Evolutionary conservation across 2,888 invertebrate species (phyloP).

Genomic region (Alloscopus bannaensis): DNA sequence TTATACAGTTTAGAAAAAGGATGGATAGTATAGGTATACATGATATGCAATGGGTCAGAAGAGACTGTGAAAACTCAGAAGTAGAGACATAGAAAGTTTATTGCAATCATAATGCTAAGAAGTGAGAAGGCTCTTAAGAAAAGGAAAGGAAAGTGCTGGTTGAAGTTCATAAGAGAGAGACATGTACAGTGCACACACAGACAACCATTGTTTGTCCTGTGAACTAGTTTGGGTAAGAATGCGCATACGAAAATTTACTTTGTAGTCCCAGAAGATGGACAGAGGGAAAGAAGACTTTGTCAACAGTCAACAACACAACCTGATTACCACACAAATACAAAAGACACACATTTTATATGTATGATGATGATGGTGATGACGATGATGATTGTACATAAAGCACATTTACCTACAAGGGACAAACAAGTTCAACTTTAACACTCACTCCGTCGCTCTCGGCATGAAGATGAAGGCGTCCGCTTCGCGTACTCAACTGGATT

Average conservation of each 20-base stretch:
- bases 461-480: slow-evolving; percentile 1
- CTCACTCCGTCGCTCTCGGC: neutral
- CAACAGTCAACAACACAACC: slow-evolving; percentile 13
- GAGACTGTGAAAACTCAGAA: slow-evolving; percentile 1
- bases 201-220: neutral
- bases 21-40: too few species aligned
- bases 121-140: slow-evolving; percentile 4
- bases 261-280: slow-evolving; percentile 13
- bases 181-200: neutral
- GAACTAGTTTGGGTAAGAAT: neutral
- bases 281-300: too few species aligned
- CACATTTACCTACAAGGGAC: neutral
- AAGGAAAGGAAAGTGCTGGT: slow-evolving; percentile 5
- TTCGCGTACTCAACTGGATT: too few species aligned
- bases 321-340: slow-evolving; percentile 19
- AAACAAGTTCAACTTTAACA: neutral
- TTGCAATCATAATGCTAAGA: slow-evolving; percentile 12
- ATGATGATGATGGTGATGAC: neutral
- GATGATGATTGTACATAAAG: neutral
- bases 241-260: neutral
- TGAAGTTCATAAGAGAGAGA: neutral
- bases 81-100: neutral
- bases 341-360: neutral
- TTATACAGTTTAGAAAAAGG: slow-evolving; percentile 6
- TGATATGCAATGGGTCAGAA: too few species aligned